Evolutionary conservation across 2,797 vertebrate genomes (phyloP), one percentile per base, ranked within the genome.

Genomic region (Falco biarmicus): DNA sequence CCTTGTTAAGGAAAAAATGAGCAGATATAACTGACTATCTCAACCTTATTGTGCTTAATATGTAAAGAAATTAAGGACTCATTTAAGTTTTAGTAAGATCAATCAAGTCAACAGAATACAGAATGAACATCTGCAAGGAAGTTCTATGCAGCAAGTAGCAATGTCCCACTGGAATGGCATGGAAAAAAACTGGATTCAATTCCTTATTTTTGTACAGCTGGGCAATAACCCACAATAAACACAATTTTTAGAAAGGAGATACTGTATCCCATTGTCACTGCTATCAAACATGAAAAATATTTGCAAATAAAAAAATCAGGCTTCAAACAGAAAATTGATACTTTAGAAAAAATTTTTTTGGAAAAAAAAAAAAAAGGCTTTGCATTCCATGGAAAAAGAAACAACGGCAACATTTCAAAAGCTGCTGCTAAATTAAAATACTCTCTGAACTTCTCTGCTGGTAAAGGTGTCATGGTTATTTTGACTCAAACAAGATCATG

Each of bases 1-100:
- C 50, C 75, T 71, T 77, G 71, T 14, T 85, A 87, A 89, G 77
- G 56, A 47, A 96, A 93, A 94, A 41, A 1, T 4, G 29, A 91
- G 79, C 88, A 97, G 90, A 93, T 96, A 59, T 79, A 96, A 94
- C 57, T 65, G 74, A 68, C 34, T 81, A 77, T 32, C 65, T 74
- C 60, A 39, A 77, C 86, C 60, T 73, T 74, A 28, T 26, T 79
- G 56, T 59, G 34, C 54, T 83, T 70, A 81, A 64, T 6, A 11
- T 17, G 41, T 66, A 59, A 89, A 73, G 51, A 81, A 94, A 74
- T 92, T 69, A 84, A 85, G 71, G 37, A 79, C 54, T 50, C 32
- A 69, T 91, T 85, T 80, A 82, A 66, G 68, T 68, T 87, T 59
- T 48, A 53, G 51, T 34, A 73, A 71, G 74, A 82, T 79, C 45